Evolutionary conservation across 2,797 vertebrate species (phyloP).

Genomic region (Poeciliopsis turneri): DNA sequence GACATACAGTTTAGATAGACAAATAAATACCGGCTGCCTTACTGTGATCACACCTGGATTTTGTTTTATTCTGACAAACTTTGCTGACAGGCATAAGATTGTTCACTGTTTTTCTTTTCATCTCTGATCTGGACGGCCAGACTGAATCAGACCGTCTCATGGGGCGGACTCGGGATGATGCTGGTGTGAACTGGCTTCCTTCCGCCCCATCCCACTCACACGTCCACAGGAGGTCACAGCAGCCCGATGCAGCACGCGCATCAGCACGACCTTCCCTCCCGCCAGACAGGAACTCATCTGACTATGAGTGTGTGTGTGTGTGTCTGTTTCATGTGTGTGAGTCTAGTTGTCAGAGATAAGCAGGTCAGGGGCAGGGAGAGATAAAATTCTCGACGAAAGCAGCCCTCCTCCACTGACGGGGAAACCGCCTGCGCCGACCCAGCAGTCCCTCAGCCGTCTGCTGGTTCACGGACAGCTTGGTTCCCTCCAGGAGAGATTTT

Average conservation of each 20-base stretch:
- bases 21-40: background rate
- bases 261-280: slow-evolving; percentile 19
- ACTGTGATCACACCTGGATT: background rate
- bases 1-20: background rate
- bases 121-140: slow-evolving; percentile 10
- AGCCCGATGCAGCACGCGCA: slow-evolving; percentile 43
- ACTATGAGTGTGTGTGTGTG: slow-evolving; percentile 15
- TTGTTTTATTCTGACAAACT: background rate
- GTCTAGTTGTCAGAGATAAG: slow-evolving; percentile 54
- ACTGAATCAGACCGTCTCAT: background rate
- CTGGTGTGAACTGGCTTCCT: slow-evolving; percentile 48
- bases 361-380: slow-evolving; percentile 54
- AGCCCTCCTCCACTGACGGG: slow-evolving; percentile 3
- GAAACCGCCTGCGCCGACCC: slow-evolving; percentile 31
- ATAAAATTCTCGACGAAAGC: slow-evolving; percentile 43
- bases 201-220: slow-evolving; percentile 32
- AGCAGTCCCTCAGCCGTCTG: slow-evolving; percentile 6
- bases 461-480: slow-evolving; percentile 46
- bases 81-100: background rate
- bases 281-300: slow-evolving; percentile 33
- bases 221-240: slow-evolving; percentile 56
- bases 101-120: background rate
- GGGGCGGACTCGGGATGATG: slow-evolving; percentile 2
- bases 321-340: slow-evolving; percentile 17
- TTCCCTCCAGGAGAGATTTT: slow-evolving; percentile 52